These are phyloP conservation scores for Epinotia brunnichana DNA, from an alignment of 2,888 invertebrate species.

Conservation along the genomic window DNA sequence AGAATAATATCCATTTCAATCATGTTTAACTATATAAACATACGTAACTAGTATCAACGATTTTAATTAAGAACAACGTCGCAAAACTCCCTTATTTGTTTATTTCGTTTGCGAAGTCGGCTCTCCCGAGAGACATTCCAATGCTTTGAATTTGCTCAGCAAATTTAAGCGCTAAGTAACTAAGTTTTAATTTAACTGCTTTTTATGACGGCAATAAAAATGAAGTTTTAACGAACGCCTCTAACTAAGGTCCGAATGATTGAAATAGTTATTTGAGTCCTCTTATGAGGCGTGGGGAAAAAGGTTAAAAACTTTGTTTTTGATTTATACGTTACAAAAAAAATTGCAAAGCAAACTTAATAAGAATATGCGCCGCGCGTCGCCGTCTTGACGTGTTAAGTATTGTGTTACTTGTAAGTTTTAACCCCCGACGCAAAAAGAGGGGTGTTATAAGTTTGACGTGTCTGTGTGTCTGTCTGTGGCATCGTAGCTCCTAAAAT, in stretches of 20 bases:
- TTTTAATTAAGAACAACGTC: constrained; percentile 40
- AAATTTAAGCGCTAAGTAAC: constrained; percentile 42
- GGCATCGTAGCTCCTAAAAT: too few species aligned
- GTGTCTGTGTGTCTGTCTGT: too few species aligned
- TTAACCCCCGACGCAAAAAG: too few species aligned
- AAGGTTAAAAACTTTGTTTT: not conserved
- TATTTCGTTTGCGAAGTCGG: constrained; percentile 39
- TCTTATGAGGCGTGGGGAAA: not conserved
- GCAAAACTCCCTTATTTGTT: constrained; percentile 39
- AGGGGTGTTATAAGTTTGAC: too few species aligned
- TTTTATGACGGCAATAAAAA: constrained; percentile 41
- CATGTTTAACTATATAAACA: not conserved
- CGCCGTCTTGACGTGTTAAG: too few species aligned
- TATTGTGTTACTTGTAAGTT: too few species aligned
- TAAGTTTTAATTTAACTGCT: constrained; percentile 42
- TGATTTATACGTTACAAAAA: not conserved
- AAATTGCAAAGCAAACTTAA: not conserved
- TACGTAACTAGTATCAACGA: constrained; percentile 28
- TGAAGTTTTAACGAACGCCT: constrained; percentile 31
- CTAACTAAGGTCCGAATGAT: constrained; percentile 2
- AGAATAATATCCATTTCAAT: not conserved
- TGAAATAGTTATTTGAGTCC: constrained; percentile 29
- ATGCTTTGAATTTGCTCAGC: constrained; percentile 36
- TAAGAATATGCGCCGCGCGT: too few species aligned
- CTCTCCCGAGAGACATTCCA: constrained; percentile 31